Conservation (phyloP, 2,888 invertebrate genomes). For the Odontocolon sp. region DNA sequence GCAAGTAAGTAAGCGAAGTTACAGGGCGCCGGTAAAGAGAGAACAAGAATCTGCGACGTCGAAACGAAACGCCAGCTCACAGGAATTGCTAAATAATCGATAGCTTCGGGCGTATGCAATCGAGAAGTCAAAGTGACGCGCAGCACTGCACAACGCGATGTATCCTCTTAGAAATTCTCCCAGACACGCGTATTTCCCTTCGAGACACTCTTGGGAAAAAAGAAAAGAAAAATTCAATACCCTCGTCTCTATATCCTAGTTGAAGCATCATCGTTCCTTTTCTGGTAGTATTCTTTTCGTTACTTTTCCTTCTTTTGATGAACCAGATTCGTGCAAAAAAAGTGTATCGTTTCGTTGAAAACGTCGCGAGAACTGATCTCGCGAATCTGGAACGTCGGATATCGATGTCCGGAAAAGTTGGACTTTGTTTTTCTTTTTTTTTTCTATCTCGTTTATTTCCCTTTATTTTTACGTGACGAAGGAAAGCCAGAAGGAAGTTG, state of each 20-base stretch:
- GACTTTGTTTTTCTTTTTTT: neutral
- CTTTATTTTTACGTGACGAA: conserved; percentile 26
- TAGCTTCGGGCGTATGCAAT: conserved; percentile 63
- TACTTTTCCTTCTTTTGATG: neutral
- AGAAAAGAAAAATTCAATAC: conserved; percentile 6
- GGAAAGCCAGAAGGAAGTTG: conserved; percentile 32
- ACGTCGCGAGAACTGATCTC: too few relatives aligned
- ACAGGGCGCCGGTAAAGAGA: neutral
- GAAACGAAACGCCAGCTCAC: neutral
- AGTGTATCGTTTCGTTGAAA: conserved; percentile 8
- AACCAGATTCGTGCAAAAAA: neutral
- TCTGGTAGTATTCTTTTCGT: neutral
- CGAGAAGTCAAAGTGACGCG: conserved; percentile 41
- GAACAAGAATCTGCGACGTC: conserved; percentile 34
- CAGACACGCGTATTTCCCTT: conserved; percentile 1
- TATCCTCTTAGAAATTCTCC: neutral
- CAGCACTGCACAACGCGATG: neutral
- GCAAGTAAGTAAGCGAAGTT: conserved; percentile 8
- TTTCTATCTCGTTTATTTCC: conserved; percentile 28
- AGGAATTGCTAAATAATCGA: conserved; percentile 73
- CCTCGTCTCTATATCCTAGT: neutral
- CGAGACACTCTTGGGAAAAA: neutral
- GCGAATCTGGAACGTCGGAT: conserved; percentile 25
- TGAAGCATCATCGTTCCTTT: neutral
- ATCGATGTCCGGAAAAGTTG: conserved; percentile 47